Conservation (phyloP, 1,140 invertebrate species). For the Geopemphigus sp. region DNA sequence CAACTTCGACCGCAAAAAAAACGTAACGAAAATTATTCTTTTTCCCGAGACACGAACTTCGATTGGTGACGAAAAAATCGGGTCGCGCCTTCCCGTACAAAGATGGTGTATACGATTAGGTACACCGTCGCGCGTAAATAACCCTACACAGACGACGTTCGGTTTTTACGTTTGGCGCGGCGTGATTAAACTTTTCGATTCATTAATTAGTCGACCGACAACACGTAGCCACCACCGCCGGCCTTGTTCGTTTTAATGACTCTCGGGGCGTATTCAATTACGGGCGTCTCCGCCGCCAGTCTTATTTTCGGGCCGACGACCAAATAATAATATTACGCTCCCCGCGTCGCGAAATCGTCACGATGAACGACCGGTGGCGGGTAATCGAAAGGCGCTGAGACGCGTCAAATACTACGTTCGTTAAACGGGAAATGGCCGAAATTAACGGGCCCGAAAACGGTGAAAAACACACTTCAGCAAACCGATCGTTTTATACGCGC, state of each 20-base stretch:
- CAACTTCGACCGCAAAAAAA: too few relatives aligned
- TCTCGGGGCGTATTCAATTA: constrained; percentile 2
- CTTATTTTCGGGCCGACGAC: neutral
- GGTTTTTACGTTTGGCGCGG: neutral
- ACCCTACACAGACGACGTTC: too few relatives aligned
- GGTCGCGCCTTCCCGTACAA: too few relatives aligned
- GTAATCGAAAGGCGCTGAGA: neutral
- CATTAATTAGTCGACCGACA: constrained; percentile 1
- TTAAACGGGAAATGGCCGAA: neutral
- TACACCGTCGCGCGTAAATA: too few relatives aligned
- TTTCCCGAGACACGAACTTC: too few relatives aligned
- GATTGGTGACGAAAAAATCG: too few relatives aligned
- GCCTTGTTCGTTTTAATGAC: constrained; percentile 17
- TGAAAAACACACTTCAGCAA: neutral
- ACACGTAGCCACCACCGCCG: neutral
- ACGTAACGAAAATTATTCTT: too few relatives aligned
- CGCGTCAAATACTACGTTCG: neutral
- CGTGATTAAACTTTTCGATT: neutral
- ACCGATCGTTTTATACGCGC: neutral
- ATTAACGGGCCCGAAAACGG: neutral
- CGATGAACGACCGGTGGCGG: neutral
- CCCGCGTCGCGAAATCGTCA: neutral
- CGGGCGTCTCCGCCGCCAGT: neutral
- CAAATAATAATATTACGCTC: neutral
- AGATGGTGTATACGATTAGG: too few relatives aligned